Base-by-base conservation (phyloP, 2,797 vertebrate species). In the Valencia hispanica region DNA sequence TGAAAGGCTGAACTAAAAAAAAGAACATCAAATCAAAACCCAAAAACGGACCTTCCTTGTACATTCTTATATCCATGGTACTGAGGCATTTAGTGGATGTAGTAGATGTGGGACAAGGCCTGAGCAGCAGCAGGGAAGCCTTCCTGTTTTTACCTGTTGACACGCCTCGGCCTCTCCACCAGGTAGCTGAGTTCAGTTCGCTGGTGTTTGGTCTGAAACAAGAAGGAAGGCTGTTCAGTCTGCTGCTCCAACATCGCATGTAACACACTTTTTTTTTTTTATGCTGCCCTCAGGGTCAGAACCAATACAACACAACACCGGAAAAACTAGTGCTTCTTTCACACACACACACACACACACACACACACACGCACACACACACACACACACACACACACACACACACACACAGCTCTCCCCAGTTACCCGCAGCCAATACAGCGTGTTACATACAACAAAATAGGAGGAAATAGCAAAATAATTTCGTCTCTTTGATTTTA, bases 151-250 rank as follows among this genome's bases (percentile, higher is more conserved):
- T 97, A 99, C 98, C 98, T 99, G 96, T 98, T 99, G 84, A 98
- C 98, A 79, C 97, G 97, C 84, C 97, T 96, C 59, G 97, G 98
- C 95, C 98, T 97, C 92, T 99, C 98, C 86, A 97, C 97, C 93
- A 99, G 96, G 93, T 98, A 99, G 95, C 96, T 97, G 95, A 99
- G 97, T 87, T 99, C 98, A 85, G 96, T 94, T 93, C 98, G 95
- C 92, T 98, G 98, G 88, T 98, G 97, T 95, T 99, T 99, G 57
- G 95, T 97, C 97, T 99, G 96, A 87, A 96, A 68, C 39, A 27
- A 94, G 89, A 91, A 74, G 88, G 39, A 32, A 8, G 0, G 4
- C 1, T 12, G n/a, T 34, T 83, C 27, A 85, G 70, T 50, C 17
- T 20, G 25, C 36, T 4, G 69, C 22, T 70, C 10, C 10, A 36